Conservation (phyloP, 1,140 invertebrate genomes). For the Acyrthosiphon pisum region DNA sequence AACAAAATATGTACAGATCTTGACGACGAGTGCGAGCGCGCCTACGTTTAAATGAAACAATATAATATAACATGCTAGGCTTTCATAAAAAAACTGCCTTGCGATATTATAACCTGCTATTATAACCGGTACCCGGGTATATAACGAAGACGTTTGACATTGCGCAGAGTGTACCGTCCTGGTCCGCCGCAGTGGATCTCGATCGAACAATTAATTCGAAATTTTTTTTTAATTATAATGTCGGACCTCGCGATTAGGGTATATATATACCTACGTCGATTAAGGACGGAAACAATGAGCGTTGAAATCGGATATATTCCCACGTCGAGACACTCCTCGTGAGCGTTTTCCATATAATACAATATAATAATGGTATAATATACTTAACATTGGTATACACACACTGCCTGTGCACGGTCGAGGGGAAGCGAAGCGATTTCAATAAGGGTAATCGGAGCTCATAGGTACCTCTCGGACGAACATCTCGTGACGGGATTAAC, state of each 20-base stretch:
- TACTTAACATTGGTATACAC: neutral
- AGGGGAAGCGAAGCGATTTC: neutral
- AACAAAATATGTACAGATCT: no score
- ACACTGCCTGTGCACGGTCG: neutral
- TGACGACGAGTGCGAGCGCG: no score
- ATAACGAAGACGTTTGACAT: neutral
- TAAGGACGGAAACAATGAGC: conserved; percentile 9
- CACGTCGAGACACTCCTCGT: conserved; percentile 16
- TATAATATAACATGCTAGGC: no score
- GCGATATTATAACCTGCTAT: neutral
- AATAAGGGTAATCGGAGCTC: conserved; percentile 13
- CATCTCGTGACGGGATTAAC: neutral
- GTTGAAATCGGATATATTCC: conserved; percentile 48
- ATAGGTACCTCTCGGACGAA: neutral
- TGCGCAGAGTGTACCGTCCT: neutral
- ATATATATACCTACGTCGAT: neutral
- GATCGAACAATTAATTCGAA: neutral
- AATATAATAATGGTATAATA: neutral
- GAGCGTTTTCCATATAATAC: neutral
- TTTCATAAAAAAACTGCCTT: neutral
- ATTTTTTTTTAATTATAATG: conserved; percentile 23
- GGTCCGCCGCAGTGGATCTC: neutral
- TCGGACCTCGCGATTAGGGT: neutral
- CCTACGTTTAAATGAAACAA: no score
- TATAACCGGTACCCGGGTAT: no score